These are phyloP conservation scores for Hylaea fasciaria DNA, from an alignment of 2,888 invertebrate genomes.

Conservation along the genomic window DNA sequence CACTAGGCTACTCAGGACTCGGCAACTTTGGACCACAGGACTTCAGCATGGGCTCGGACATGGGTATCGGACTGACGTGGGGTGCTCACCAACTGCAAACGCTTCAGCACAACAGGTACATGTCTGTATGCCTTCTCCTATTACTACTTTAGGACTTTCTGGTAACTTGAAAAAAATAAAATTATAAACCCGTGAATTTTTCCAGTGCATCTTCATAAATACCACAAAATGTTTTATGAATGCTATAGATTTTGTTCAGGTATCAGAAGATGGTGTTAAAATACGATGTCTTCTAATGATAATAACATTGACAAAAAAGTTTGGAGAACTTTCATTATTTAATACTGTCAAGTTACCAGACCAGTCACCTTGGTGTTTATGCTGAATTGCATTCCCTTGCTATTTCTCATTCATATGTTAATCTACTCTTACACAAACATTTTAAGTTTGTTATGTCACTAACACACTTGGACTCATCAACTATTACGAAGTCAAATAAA, in stretches of 20 bases:
- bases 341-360: slow-evolving; percentile 27
- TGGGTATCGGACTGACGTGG: slow-evolving; percentile 88
- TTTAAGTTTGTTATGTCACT: not conserved
- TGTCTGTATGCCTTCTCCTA: slow-evolving; percentile 76
- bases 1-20: slow-evolving; percentile 86
- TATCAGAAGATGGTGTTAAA: too few relatives aligned
- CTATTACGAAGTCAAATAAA: not conserved
- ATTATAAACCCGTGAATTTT: too few relatives aligned
- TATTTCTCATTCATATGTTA: slow-evolving; percentile 8
- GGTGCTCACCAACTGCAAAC: slow-evolving; percentile 89
- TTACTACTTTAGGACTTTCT: slow-evolving; percentile 41
- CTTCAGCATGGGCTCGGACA: slow-evolving; percentile 90
- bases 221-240: too few relatives aligned
- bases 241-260: too few relatives aligned
- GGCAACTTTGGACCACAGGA: slow-evolving; percentile 90
- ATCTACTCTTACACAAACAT: not conserved
- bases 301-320: too few relatives aligned
- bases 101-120: slow-evolving; percentile 89
- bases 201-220: too few relatives aligned
- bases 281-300: too few relatives aligned
- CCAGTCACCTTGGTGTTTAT: slow-evolving; percentile 23
- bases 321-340: not conserved
- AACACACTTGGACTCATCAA: not conserved
- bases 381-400: slow-evolving; percentile 26
- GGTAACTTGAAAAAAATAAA: slow-evolving; percentile 25